phyloP scores from a whole-genome alignment of 2,113 vertebrate species.

The Bagarius yarrelli region DNA sequence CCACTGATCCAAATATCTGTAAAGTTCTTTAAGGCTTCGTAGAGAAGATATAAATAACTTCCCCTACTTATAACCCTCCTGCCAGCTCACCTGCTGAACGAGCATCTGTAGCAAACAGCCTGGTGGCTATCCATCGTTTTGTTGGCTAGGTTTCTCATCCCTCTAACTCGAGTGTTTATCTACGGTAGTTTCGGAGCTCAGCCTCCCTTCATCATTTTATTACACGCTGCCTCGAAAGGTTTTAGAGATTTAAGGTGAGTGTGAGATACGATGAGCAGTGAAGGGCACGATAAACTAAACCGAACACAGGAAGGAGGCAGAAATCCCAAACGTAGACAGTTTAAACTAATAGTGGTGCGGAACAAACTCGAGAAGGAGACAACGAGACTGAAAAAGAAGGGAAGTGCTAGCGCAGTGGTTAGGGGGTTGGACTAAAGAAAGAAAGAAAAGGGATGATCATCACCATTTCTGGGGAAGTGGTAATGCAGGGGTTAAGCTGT shows the following conservation, averaged over 20 bases:
- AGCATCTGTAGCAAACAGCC: neutral
- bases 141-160: neutral
- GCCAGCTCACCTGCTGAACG: neutral
- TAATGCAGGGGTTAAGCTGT: no score
- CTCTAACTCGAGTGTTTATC: neutral
- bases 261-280: slow-evolving; percentile 21
- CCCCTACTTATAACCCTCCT: neutral
- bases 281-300: neutral
- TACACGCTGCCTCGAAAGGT: slow-evolving; percentile 6
- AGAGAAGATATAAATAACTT: neutral
- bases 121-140: neutral
- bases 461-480: no score
- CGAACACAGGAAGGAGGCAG: neutral
- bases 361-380: slow-evolving; percentile 6
- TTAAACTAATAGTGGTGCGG: neutral
- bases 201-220: slow-evolving; percentile 36
- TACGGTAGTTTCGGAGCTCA: slow-evolving; percentile 5
- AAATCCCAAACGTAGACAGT: neutral
- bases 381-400: neutral
- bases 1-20: neutral
- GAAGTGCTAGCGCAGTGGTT: no score
- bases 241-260: slow-evolving; percentile 9
- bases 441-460: no score
- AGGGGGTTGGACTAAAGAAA: no score
- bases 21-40: neutral